Percentiles rank a stretch among this genome's conserved stretches.
Evolutionary conservation across 2,888 invertebrate genomes (phyloP).

Genomic region (Parelbella ahira): DNA sequence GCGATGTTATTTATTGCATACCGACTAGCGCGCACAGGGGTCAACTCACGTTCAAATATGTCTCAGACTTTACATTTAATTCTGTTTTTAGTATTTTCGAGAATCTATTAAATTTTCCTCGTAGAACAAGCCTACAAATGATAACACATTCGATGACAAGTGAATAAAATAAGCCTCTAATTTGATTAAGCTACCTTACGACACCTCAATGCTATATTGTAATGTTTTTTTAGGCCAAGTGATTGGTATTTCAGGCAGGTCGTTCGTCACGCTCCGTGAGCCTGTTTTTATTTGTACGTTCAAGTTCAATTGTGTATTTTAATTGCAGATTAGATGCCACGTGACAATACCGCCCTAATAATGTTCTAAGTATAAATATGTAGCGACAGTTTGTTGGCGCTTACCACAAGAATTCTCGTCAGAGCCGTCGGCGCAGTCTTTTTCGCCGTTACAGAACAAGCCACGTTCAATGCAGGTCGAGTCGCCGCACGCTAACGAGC

Average conservation of each 20-base stretch:
- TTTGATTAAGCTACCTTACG: slow-evolving; percentile 45
- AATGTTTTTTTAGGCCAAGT: slow-evolving; percentile 68
- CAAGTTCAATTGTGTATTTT: slow-evolving; percentile 47
- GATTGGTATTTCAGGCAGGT: slow-evolving; percentile 64
- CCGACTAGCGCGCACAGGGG: slow-evolving; percentile 33
- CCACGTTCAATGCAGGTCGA: slow-evolving; percentile 92
- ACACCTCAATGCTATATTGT: slow-evolving; percentile 56
- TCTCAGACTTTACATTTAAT: slow-evolving; percentile 23
- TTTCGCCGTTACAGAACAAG: slow-evolving; percentile 95
- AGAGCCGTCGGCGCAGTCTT: slow-evolving; percentile 92
- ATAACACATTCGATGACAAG: too few relatives aligned
- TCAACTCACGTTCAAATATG: slow-evolving; percentile 6
- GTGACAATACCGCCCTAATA: too few relatives aligned
- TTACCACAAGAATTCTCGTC: slow-evolving; percentile 95
- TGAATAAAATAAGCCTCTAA: slow-evolving; percentile 44
- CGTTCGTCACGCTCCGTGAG: slow-evolving; percentile 54
- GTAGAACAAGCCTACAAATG: too few relatives aligned
- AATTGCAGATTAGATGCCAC: slow-evolving; percentile 31
- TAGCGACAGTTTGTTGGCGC: too few relatives aligned
- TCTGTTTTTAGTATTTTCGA: too few relatives aligned
- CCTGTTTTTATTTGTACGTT: slow-evolving; percentile 46
- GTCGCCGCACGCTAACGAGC: slow-evolving; percentile 93
- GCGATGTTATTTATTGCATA: slow-evolving; percentile 35
- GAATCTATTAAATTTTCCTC: too few relatives aligned
- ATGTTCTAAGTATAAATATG: too few relatives aligned